Percentiles rank a stretch among this genome's conserved stretches.
phyloP scores from a whole-genome alignment of 2,888 invertebrate species.

The Nemotelus nigrinus region DNA sequence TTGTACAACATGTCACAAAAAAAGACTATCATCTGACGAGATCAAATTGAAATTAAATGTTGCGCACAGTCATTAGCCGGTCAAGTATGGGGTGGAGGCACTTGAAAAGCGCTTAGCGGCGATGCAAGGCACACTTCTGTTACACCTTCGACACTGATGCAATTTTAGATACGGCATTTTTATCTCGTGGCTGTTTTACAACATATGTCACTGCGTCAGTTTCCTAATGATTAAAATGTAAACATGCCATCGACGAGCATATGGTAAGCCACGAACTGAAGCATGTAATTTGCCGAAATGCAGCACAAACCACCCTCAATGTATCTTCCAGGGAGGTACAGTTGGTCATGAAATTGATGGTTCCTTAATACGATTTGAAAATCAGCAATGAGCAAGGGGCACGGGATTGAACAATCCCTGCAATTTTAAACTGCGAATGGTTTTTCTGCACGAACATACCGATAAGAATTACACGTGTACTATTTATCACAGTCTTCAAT shows the following conservation, averaged over 20 bases:
- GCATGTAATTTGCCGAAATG: slow-evolving; percentile 45
- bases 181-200: slow-evolving; percentile 31
- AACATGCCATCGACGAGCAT: slow-evolving; percentile 38
- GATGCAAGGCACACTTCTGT: slow-evolving; percentile 9
- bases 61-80: slow-evolving; percentile 44
- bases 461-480: too few relatives aligned
- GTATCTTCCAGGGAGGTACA: not conserved
- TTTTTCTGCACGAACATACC: too few relatives aligned
- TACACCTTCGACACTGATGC: slow-evolving; percentile 41
- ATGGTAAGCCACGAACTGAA: slow-evolving; percentile 41
- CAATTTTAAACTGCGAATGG: too few relatives aligned
- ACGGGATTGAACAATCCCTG: too few relatives aligned
- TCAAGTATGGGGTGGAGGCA: slow-evolving; percentile 28
- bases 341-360: not conserved
- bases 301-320: slow-evolving; percentile 21
- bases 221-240: slow-evolving; percentile 43
- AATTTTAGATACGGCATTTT: slow-evolving; percentile 33
- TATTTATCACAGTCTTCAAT: too few relatives aligned
- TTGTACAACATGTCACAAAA: slow-evolving; percentile 35
- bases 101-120: slow-evolving; percentile 2
- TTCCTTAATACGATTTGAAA: too few relatives aligned
- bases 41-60: slow-evolving; percentile 46
- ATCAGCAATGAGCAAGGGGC: too few relatives aligned
- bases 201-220: slow-evolving; percentile 41
- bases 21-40: slow-evolving; percentile 34